Evolutionary conservation across 37 sponge, comb jelly and placozoan genomes (phyloP), one percentile per base, ranked within the genome.

Genomic region (Geodia barretti): DNA sequence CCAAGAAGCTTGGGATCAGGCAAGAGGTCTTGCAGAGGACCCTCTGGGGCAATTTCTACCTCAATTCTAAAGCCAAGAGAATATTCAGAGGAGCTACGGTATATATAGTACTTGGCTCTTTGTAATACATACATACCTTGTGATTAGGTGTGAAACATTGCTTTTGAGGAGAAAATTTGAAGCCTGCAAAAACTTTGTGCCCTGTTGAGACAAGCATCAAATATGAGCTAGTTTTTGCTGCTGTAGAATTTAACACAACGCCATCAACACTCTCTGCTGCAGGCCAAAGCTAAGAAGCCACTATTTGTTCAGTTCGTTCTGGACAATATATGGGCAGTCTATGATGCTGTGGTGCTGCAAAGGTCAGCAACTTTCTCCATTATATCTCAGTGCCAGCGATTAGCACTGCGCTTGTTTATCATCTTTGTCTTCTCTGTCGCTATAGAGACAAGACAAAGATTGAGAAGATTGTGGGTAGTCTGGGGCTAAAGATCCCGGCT

Each of bases 41-140:
- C 19, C 85, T 98, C n/a, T 98, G 99, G 99, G 99, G 99, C n/a
- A 93, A 98, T 63, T 98, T 72, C 75, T 96, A 77, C 79, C 82
- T 98, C 62, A 94, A 93, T 61, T 81, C 78, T 47, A 98, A 98
- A 72, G 72, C 90, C n/a, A 92, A 92, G 41, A 61, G 96, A 34
- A 90, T 98, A 41, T 83, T 79, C 70, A 94, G 90, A 82, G 97
- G 97, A 58, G 99, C 99, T 36, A 84, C 89, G 68, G 93, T 88
- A 40, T 23, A 26, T 32, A 41, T n/a, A n/a, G n/a, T n/a, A n/a
- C n/a, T n/a, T n/a, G n/a, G n/a, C n/a, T n/a, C 60, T 62, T 39
- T 32, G n/a, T n/a, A n/a, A n/a, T n/a, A n/a, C n/a, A n/a, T n/a
- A n/a, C n/a, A 33, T 67, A n/a, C 68, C 17, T 29, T 67, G 19